phyloP scores from a whole-genome alignment of 2,888 invertebrate genomes.

The Pollenia labialis region DNA sequence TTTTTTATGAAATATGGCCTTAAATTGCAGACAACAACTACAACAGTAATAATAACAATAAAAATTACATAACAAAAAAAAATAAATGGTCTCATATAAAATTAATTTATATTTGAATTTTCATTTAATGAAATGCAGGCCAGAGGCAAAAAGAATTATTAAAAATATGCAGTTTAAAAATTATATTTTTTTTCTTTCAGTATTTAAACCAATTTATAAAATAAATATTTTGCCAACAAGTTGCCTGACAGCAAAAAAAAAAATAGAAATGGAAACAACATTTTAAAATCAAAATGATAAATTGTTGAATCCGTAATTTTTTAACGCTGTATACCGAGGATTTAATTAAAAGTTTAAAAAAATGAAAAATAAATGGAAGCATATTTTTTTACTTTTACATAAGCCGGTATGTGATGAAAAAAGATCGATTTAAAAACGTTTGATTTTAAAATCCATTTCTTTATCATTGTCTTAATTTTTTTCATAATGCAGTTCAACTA shows the following conservation, averaged over 20 bases:
- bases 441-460: no score
- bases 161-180: slow-evolving; percentile 23
- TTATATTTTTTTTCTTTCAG: slow-evolving; percentile 8
- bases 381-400: no score
- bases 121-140: slow-evolving; percentile 36
- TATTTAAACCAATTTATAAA: slow-evolving; percentile 49
- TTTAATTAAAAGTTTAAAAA: no score
- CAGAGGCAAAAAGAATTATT: background rate
- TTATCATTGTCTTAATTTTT: no score
- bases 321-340: no score
- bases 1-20: slow-evolving; percentile 37
- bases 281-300: slow-evolving; percentile 52
- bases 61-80: background rate
- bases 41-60: background rate
- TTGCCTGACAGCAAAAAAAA: background rate
- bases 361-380: no score
- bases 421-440: no score
- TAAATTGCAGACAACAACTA: background rate
- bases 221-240: slow-evolving; percentile 31
- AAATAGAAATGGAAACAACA: background rate
- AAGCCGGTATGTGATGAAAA: no score
- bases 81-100: slow-evolving; percentile 1
- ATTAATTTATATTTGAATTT: slow-evolving; percentile 20
- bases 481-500: no score
- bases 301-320: slow-evolving; percentile 47